Evolutionary conservation across 2,797 vertebrate species (phyloP).

Genomic region (Sebastes jordani): DNA sequence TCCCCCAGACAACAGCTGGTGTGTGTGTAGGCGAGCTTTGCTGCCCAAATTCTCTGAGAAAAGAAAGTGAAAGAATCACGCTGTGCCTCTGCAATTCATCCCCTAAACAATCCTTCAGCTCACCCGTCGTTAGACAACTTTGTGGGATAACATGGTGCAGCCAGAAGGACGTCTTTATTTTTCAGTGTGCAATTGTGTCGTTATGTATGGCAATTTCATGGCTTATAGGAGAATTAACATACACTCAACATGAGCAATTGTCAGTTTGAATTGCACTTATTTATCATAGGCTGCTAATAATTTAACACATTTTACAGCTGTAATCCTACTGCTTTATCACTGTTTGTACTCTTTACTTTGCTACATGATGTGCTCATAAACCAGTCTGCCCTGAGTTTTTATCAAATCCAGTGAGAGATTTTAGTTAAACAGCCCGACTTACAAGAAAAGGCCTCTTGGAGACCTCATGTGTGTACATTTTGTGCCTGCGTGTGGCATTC

Average conservation of each 20-base stretch:
- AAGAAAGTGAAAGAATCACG: slow-evolving; percentile 61
- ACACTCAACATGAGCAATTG: background rate
- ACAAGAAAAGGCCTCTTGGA: background rate
- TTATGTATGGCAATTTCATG: slow-evolving; percentile 11
- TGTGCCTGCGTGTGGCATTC: slow-evolving; percentile 29
- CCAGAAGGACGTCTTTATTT: slow-evolving; percentile 38
- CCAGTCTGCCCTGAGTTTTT: background rate
- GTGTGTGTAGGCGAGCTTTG: slow-evolving; percentile 65
- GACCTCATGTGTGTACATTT: background rate
- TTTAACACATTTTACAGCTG: background rate
- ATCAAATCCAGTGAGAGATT: slow-evolving; percentile 18
- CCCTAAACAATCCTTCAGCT: slow-evolving; percentile 54
- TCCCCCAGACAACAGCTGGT: slow-evolving; percentile 73
- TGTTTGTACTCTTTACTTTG: background rate
- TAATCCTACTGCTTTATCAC: slow-evolving; percentile 3
- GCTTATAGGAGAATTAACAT: slow-evolving; percentile 17
- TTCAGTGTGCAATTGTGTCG: background rate
- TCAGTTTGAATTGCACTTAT: slow-evolving; percentile 13
- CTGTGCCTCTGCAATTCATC: slow-evolving; percentile 64
- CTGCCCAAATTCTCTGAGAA: slow-evolving; percentile 60
- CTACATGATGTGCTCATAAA: background rate
- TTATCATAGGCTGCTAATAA: background rate
- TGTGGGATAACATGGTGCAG: slow-evolving; percentile 14
- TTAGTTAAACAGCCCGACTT: slow-evolving; percentile 13
- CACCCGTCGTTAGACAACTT: slow-evolving; percentile 41